Base-by-base conservation (phyloP, 1,140 invertebrate species). In the Drosophila bocqueti region DNA sequence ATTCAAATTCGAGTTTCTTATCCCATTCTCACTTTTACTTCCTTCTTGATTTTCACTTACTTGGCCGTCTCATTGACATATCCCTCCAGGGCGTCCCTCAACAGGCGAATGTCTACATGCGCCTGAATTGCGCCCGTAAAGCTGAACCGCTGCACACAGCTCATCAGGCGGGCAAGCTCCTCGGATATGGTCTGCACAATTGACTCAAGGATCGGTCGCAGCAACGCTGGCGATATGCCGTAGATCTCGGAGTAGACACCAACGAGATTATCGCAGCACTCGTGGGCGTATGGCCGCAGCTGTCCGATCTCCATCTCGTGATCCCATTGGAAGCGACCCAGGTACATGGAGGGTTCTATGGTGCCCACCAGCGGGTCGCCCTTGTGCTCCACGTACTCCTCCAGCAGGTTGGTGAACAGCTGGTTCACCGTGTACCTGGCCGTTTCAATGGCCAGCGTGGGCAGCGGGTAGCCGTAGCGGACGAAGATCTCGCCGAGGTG, bases 341-440 rank as follows among this genome's bases (percentile, higher is more conserved):
- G 94, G 93, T 98, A 99, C 98, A 99, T 99, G 46, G 97, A 98
- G 4, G 97, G 97, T 93, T 99, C 98, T 73, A 99, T 98, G 16
- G 96, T 97, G 21, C 98, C 98, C 26, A 99, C 96, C 1, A 99
- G 93, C 5, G 98, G 97, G 94, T 99, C 98, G 54, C 97, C 96
- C 92, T 99, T 98, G 76, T 97, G 96, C 93, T 99, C 98, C 50
- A 99, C 94, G 92, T 99, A 99, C 1, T 95, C 96, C 76, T 97
- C 96, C 11, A 96, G 93, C 54, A 97, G 95, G 7, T 94, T 95
- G n/a, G 94, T 94, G 81, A 97, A 96, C 42, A 97, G 91, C 31
- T 94, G 94, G 68, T 95, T 95, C 1, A 97, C 93, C 18, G 94
- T 94, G 26, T 93, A 93, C 66, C 94, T 94, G 0, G 95, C 94